phyloP scores from a whole-genome alignment of 2,113 vertebrate genomes.

The Tragelaphus buxtoni region DNA sequence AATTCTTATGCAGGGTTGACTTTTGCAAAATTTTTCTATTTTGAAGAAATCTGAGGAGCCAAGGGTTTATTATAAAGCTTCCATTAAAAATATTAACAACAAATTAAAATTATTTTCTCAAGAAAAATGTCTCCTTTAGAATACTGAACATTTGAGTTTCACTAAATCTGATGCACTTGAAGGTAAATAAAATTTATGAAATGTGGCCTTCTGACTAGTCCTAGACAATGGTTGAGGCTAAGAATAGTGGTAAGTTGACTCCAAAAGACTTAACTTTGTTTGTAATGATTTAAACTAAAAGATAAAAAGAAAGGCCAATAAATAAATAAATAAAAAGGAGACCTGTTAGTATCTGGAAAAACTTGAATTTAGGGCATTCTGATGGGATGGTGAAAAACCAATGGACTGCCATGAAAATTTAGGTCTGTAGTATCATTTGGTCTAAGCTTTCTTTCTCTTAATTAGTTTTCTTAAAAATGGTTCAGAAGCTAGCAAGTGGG shows the following conservation, averaged over 20 bases:
- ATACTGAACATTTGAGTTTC: not conserved
- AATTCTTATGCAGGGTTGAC: not conserved
- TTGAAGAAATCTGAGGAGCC: not conserved
- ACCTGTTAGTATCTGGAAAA: not conserved
- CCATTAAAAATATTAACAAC: not conserved
- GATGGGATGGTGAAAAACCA: not conserved
- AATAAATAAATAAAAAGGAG: not conserved
- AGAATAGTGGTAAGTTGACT: not conserved
- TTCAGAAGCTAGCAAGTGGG: not conserved
- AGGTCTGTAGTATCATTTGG: not conserved
- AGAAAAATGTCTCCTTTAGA: not conserved
- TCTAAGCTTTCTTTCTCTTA: not conserved
- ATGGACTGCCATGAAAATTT: not conserved
- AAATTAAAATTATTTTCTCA: not conserved
- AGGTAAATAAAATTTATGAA: not conserved
- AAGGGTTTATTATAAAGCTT: not conserved
- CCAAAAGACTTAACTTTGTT: not conserved
- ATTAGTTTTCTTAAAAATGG: not conserved
- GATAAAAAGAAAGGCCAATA: not conserved
- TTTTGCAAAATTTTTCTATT: not conserved
- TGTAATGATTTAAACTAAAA: not conserved
- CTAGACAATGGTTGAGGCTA: rapidly evolving
- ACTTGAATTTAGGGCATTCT: not conserved
- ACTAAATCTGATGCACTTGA: not conserved
- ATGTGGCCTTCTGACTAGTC: not conserved